Evolutionary conservation across 2,113 vertebrate species (phyloP).

Genomic region (Eptesicus fuscus): DNA sequence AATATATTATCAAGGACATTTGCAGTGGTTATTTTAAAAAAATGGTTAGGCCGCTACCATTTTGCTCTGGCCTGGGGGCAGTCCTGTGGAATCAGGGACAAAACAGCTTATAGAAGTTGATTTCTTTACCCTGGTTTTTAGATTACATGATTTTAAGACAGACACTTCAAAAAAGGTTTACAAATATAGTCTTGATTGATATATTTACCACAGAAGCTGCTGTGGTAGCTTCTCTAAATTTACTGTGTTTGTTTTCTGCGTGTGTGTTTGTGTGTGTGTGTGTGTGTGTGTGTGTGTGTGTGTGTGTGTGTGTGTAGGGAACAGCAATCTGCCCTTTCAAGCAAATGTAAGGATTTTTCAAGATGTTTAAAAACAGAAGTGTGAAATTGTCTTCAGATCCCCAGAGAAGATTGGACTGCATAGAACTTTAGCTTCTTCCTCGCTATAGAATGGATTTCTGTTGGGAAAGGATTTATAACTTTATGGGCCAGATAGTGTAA

Average conservation of each 20-base stretch:
- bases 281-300: background rate
- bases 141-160: conserved; percentile 55
- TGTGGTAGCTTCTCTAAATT: background rate
- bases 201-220: conserved; percentile 33
- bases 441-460: background rate
- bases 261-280: background rate
- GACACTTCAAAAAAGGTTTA: conserved; percentile 32
- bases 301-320: background rate
- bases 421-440: background rate
- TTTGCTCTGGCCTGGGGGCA: background rate
- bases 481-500: conserved; percentile 7
- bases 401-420: conserved; percentile 29
- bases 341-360: conserved; percentile 44
- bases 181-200: conserved; percentile 37
- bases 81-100: conserved; percentile 2
- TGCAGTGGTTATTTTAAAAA: conserved; percentile 9
- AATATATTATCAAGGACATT: conserved; percentile 5
- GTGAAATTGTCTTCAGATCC: conserved; percentile 35
- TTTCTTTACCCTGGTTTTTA: conserved; percentile 45
- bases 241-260: background rate
- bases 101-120: background rate
- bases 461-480: conserved; percentile 18
- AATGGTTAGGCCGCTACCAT: background rate
- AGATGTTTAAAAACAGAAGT: background rate
- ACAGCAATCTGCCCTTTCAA: conserved; percentile 7